Conservation (phyloP, 2,888 invertebrate genomes). For the Athalia circularis region DNA sequence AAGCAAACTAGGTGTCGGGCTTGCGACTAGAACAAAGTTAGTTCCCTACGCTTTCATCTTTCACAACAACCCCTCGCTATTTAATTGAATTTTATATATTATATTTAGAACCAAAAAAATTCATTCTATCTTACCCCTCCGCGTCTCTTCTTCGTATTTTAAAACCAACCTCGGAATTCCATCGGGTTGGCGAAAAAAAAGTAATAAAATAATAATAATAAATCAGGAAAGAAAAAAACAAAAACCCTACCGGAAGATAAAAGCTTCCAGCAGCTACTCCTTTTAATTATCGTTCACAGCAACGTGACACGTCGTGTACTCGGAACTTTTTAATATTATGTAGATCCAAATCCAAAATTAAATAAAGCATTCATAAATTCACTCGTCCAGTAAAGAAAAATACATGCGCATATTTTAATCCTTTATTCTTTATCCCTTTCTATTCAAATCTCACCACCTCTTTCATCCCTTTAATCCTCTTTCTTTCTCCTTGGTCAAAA, state of each 20-base stretch:
- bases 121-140: background rate
- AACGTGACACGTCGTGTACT: background rate
- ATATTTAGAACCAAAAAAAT: background rate
- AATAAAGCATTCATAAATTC: constrained; percentile 66
- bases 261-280: too few relatives aligned
- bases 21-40: constrained; percentile 15
- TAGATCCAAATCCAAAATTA: constrained; percentile 60
- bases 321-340: constrained; percentile 44
- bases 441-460: background rate
- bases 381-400: constrained; percentile 48
- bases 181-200: background rate
- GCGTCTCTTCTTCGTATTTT: constrained; percentile 9
- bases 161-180: constrained; percentile 31
- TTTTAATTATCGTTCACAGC: background rate
- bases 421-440: background rate
- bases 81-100: constrained; percentile 35
- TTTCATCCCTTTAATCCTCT: background rate
- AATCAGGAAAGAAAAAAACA: too few relatives aligned
- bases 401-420: constrained; percentile 44
- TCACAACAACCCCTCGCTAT: constrained; percentile 1
- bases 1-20: constrained; percentile 46
- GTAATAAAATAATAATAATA: too few relatives aligned
- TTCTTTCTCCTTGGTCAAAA: background rate
- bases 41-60: constrained; percentile 9
- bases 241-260: too few relatives aligned